Conservation (phyloP, 1,140 invertebrate genomes). For the Helicoverpa zea region DNA sequence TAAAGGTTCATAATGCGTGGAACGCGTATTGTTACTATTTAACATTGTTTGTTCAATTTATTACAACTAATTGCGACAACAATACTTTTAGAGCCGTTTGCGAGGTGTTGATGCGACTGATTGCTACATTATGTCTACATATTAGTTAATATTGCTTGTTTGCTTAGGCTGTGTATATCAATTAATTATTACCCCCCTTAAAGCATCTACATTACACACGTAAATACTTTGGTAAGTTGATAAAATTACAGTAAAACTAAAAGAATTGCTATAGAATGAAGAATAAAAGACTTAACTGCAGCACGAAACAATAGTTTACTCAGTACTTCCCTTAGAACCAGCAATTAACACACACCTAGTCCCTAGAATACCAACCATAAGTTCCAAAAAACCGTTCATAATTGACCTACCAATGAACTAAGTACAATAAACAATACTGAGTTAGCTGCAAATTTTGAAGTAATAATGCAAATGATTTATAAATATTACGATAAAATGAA, state of each 20-base stretch:
- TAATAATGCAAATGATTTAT: constrained; percentile 40
- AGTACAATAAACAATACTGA: constrained; percentile 73
- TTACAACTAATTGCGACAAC: constrained; percentile 18
- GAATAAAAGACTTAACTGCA: constrained; percentile 14
- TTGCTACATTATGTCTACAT: constrained; percentile 20
- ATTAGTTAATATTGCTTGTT: background rate
- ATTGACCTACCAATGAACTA: constrained; percentile 56
- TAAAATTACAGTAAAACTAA: constrained; percentile 73
- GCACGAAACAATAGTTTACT: constrained; percentile 18
- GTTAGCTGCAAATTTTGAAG: constrained; percentile 49
- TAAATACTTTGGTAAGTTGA: constrained; percentile 81
- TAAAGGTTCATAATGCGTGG: background rate
- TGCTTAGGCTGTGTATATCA: constrained; percentile 12
- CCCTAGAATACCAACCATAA: constrained; percentile 19
- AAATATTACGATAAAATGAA: constrained; percentile 45
- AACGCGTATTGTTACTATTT: background rate
- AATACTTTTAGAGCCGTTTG: constrained; percentile 27
- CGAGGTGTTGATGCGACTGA: background rate
- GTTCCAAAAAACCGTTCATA: constrained; percentile 22
- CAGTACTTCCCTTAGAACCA: constrained; percentile 24
- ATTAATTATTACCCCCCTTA: background rate
- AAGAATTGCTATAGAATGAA: constrained; percentile 54
- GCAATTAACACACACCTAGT: constrained; percentile 10
- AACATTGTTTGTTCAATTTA: constrained; percentile 4
- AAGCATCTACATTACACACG: constrained; percentile 42